Evolutionary conservation across 1,140 invertebrate genomes (phyloP).

Genomic region (Ceratitis capitata): DNA sequence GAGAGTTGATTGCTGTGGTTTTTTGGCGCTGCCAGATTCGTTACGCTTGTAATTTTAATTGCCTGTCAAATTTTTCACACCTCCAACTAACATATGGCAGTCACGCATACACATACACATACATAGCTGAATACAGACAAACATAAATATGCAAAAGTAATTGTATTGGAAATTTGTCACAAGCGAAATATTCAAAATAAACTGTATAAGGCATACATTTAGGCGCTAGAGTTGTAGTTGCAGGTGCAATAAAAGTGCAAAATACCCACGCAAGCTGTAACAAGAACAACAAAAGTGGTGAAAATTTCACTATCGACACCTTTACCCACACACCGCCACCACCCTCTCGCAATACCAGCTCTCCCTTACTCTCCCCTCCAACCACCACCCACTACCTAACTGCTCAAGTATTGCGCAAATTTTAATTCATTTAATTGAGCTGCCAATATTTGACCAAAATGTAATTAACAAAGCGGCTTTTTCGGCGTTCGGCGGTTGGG

Average conservation of each 20-base stretch:
- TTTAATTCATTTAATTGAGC: conserved; percentile 65
- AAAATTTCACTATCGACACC: neutral
- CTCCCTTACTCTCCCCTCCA: neutral
- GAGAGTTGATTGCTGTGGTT: conserved; percentile 16
- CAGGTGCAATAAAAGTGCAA: neutral
- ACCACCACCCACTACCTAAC: no score
- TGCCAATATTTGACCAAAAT: conserved; percentile 64
- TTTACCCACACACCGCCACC: no score
- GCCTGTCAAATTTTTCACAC: conserved; percentile 35
- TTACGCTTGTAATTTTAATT: conserved; percentile 20
- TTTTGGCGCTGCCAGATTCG: neutral
- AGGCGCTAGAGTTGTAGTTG: neutral
- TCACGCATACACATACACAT: neutral
- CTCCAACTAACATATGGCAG: neutral
- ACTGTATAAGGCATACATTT: neutral
- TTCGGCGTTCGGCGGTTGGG: neutral
- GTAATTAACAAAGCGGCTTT: conserved; percentile 56
- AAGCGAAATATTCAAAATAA: neutral
- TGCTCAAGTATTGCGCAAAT: no score
- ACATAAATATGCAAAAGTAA: no score
- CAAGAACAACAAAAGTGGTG: neutral
- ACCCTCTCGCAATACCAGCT: neutral
- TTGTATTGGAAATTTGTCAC: neutral
- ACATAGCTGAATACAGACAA: no score
- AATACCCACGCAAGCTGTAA: neutral